phyloP scores from a whole-genome alignment of 2,888 invertebrate genomes.

The Tricholauxania praeusta region DNA sequence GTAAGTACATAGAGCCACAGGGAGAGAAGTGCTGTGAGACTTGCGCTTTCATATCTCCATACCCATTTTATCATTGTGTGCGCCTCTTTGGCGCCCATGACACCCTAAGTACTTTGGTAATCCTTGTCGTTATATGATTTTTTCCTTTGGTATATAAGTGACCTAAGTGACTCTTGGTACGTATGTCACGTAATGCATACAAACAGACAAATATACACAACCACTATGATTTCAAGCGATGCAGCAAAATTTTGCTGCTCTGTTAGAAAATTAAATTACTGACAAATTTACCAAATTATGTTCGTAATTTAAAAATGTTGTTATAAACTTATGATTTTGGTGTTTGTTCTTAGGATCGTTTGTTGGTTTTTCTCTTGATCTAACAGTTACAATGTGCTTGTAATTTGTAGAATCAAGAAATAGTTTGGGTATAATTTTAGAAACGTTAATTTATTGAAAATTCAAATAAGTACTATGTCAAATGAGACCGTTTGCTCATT shows the following conservation, averaged over 20 bases:
- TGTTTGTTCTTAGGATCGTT: background rate
- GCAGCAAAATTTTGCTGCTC: constrained; percentile 16
- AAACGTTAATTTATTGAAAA: too few relatives aligned
- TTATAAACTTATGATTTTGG: constrained; percentile 16
- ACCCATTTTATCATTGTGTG: background rate
- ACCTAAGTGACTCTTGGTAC: constrained; percentile 25
- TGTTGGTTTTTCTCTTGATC: background rate
- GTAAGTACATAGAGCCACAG: constrained; percentile 5
- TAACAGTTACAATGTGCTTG: background rate
- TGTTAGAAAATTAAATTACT: constrained; percentile 57
- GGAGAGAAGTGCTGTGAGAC: constrained; percentile 8
- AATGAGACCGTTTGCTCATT: too few relatives aligned
- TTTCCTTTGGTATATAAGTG: constrained; percentile 28
- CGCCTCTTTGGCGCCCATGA: background rate
- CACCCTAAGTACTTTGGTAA: constrained; percentile 25
- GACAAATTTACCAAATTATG: constrained; percentile 58
- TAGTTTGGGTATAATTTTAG: background rate
- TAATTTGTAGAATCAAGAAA: background rate
- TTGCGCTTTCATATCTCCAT: background rate
- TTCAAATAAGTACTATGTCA: too few relatives aligned
- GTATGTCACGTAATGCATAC: constrained; percentile 15
- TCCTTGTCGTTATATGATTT: constrained; percentile 26
- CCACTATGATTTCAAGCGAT: background rate
- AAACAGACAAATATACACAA: background rate
- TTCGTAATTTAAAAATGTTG: constrained; percentile 46